Evolutionary conservation across 2,888 invertebrate genomes (phyloP).

Genomic region (Agrenia bidenticulata): DNA sequence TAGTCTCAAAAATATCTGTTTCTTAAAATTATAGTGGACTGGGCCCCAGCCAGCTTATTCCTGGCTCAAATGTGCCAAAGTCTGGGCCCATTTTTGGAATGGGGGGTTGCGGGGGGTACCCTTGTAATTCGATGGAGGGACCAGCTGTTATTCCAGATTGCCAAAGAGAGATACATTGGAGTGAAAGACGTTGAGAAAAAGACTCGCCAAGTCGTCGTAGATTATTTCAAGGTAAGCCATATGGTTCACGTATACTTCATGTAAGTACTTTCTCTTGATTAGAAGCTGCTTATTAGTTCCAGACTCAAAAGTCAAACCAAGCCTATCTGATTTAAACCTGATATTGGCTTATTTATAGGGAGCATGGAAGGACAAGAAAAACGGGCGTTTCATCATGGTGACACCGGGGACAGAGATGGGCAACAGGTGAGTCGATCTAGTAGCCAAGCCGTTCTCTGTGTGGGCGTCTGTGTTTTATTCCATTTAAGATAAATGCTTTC

Average conservation of each 20-base stretch:
- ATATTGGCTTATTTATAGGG: conserved; percentile 54
- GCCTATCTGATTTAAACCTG: not conserved
- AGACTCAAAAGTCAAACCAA: not conserved
- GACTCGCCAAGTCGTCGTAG: conserved; percentile 61
- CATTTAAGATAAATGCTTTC: not conserved
- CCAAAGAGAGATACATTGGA: conserved; percentile 63
- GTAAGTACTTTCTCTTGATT: conserved; percentile 44
- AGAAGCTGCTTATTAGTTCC: conserved; percentile 36
- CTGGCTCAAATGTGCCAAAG: conserved; percentile 69
- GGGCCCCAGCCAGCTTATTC: conserved; percentile 70
- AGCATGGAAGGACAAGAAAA: conserved; percentile 51
- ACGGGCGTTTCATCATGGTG: conserved; percentile 44
- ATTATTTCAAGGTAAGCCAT: conserved; percentile 64
- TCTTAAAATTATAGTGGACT: conserved; percentile 61
- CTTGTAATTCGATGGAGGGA: conserved; percentile 69
- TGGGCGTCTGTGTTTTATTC: not conserved
- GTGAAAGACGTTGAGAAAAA: conserved; percentile 59
- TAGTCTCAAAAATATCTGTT: not conserved
- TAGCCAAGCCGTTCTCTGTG: not conserved
- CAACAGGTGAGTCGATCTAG: conserved; percentile 39
- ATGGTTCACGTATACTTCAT: conserved; percentile 1
- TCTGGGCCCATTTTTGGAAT: conserved; percentile 68
- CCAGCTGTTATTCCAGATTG: conserved; percentile 64
- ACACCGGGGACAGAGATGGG: conserved; percentile 18
- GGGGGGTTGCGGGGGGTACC: conserved; percentile 62